Base-by-base conservation (phyloP, 1,140 invertebrate species). In the Scaptomyza montana region DNA sequence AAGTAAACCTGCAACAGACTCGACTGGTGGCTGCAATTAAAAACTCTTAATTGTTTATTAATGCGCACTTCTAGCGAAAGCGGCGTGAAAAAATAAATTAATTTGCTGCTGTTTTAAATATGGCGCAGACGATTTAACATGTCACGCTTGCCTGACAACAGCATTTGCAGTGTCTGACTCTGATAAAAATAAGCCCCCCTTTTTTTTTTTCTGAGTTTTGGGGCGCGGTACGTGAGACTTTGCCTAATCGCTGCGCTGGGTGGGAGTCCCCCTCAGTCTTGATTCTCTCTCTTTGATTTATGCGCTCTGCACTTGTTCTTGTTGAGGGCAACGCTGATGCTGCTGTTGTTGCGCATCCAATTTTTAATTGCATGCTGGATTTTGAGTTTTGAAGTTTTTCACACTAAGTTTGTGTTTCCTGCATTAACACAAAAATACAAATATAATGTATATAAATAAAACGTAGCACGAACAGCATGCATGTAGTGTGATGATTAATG, bases 61-160 rank as follows among this genome's bases (percentile, higher is more conserved):
- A 87, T 87, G 78, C 84, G 79, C 79, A 87, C 71, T 89, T 79
- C 73, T 73, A 80, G 49, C 39, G 41, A 43, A 28, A 36, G 33
- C 21, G 66, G 85, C 64, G 85, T 89, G 85, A 89, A 89, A 80
- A 82, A 89, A 72, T 71, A 70, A 77, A 89, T 89, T 89, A 89
- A 89, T 89, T 89, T 84, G 79, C 74, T 89, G 84, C 84, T 74
- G 75, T 77, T 89, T 89, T 84, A 80, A 89, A 84, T 89, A 74
- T 53, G 84, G 77, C 79, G 64, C 85, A 89, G 84, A 80, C 84
- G 64, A 89, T 89, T 87, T 78, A 84, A 77, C 74, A 62, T 79
- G 49, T 50, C 72, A 47, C 59, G 43, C 6, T 16, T 49, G 66
- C 46, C 71, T 49, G 12, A 36, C 39, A 60, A 36, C 19, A 19